These are phyloP conservation scores for Eupithecia insigniata DNA, from an alignment of 2,888 invertebrate genomes.

Conservation along the genomic window DNA sequence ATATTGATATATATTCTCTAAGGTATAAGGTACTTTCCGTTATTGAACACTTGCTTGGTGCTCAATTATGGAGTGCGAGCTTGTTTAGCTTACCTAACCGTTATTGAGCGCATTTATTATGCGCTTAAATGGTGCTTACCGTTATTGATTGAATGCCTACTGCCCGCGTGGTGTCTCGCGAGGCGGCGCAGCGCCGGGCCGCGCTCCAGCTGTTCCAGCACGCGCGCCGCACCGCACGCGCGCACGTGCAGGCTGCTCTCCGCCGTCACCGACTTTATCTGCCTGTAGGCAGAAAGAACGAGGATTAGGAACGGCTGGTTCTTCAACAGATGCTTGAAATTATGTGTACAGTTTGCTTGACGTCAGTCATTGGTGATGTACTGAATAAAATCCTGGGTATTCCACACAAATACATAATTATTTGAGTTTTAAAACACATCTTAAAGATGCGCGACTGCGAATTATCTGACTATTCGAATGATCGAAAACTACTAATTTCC, in stretches of 20 bases:
- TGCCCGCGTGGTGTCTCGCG: conserved; percentile 62
- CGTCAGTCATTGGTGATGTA: neutral
- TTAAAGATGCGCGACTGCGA: no score
- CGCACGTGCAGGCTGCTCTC: conserved; percentile 88
- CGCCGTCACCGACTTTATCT: conserved; percentile 57
- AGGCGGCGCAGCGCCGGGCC: conserved; percentile 91
- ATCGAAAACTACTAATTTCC: no score
- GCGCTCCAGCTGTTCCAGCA: conserved; percentile 89
- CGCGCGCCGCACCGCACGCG: conserved; percentile 91
- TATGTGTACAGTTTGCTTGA: no score
- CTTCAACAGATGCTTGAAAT: no score
- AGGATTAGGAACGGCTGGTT: neutral
- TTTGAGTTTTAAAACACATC: no score
- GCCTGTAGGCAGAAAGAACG: conserved; percentile 47
- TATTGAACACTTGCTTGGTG: no score
- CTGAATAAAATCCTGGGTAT: neutral
- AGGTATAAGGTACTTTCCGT: no score
- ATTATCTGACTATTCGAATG: no score
- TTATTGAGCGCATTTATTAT: neutral
- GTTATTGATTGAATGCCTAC: conserved; percentile 52
- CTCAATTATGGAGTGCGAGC: no score
- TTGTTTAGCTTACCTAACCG: no score
- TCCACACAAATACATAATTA: no score
- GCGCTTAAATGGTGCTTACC: conserved; percentile 47
- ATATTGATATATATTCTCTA: no score